Percentiles rank a stretch among this genome's conserved stretches.
These are phyloP conservation scores for Caenorhabditis elegans DNA, from an alignment of 1,140 invertebrate species.

Conservation along the genomic window WBcel235 BX284604.4:14986001-14986500, in stretches of 20 bases:
- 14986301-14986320: constrained; percentile 59
- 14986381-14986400: constrained; percentile 55
- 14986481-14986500: constrained; percentile 42
- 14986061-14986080: constrained; percentile 43
- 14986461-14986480: constrained; percentile 54
- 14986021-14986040: constrained; percentile 44
- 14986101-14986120: constrained; percentile 49
- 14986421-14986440: constrained; percentile 48
- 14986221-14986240: constrained; percentile 49
- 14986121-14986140: constrained; percentile 50
- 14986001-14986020: constrained; percentile 54
- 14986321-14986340: constrained; percentile 61
- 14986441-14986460: constrained; percentile 49
- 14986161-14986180: constrained; percentile 56
- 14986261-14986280: constrained; percentile 44
- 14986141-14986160: constrained; percentile 54
- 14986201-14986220: constrained; percentile 54
- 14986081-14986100: constrained; percentile 57
- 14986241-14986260: constrained; percentile 48
- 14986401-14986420: constrained; percentile 51
- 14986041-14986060: constrained; percentile 47
- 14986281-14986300: constrained; percentile 52
- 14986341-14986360: constrained; percentile 48
- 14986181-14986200: constrained; percentile 57
- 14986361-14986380: constrained; percentile 52